phyloP scores from a whole-genome alignment of 2,888 invertebrate genomes.

The Coenonympha glycerion region DNA sequence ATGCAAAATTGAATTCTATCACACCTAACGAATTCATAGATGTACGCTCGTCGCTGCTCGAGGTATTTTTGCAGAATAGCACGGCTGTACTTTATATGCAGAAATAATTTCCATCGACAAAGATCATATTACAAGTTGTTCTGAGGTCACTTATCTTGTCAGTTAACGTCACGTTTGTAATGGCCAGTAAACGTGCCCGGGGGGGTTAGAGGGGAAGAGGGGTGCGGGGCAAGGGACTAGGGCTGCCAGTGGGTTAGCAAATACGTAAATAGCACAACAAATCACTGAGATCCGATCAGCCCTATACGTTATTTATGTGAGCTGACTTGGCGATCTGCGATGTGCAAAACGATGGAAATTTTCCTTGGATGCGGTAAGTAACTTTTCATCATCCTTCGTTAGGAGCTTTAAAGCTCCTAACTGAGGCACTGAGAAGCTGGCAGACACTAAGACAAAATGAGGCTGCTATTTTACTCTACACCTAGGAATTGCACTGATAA shows the following conservation, averaged over 20 bases:
- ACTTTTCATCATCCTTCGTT: too few species aligned
- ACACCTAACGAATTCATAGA: too few species aligned
- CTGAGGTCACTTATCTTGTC: neutral
- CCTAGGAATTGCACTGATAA: too few species aligned
- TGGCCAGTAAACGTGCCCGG: conserved; percentile 27
- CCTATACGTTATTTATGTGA: conserved; percentile 67
- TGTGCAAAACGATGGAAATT: conserved; percentile 26
- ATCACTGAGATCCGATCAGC: conserved; percentile 69
- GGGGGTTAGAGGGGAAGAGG: neutral
- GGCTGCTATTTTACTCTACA: too few species aligned
- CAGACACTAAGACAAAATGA: too few species aligned
- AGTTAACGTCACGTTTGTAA: conserved; percentile 9
- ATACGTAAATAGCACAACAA: conserved; percentile 67
- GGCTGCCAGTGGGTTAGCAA: conserved; percentile 40
- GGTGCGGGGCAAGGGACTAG: neutral
- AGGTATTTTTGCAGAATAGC: too few species aligned
- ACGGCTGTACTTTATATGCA: too few species aligned
- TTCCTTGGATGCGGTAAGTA: neutral
- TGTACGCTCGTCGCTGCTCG: too few species aligned
- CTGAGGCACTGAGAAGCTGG: too few species aligned
- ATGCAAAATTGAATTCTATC: too few species aligned
- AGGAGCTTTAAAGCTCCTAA: too few species aligned
- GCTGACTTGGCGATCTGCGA: conserved; percentile 45
- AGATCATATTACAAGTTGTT: neutral
- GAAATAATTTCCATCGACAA: too few species aligned